phyloP scores from a whole-genome alignment of 1,140 invertebrate genomes.

The Brevipalpus yothersi region DNA sequence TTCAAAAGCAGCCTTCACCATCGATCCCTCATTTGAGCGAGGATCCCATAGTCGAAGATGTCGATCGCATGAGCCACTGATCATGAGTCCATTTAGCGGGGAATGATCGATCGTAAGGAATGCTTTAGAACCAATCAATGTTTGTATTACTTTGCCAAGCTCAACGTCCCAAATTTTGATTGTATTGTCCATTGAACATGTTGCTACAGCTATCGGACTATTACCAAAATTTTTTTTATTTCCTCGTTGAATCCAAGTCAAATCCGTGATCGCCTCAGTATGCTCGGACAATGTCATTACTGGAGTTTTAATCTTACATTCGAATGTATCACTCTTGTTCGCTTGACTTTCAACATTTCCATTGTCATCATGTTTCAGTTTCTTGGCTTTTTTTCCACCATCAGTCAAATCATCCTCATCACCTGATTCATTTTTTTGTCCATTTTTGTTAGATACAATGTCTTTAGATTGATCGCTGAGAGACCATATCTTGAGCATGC shows the following conservation, averaged over 20 bases:
- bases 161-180: constrained; percentile 81
- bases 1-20: constrained; percentile 63
- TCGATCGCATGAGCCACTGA: constrained; percentile 69
- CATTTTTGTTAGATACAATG: constrained; percentile 2
- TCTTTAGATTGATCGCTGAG: constrained; percentile 13
- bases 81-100: constrained; percentile 36
- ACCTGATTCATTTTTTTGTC: constrained; percentile 1
- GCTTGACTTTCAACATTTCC: neutral
- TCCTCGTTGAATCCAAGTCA: constrained; percentile 47
- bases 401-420: constrained; percentile 8
- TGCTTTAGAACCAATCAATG: constrained; percentile 47
- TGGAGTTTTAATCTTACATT: constrained; percentile 25
- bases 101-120: constrained; percentile 71
- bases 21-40: constrained; percentile 51
- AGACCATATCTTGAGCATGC: constrained; percentile 31
- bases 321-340: neutral
- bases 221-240: constrained; percentile 10
- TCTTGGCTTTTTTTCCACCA: neutral
- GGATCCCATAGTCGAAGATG: constrained; percentile 76
- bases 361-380: neutral
- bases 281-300: constrained; percentile 71
- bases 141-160: constrained; percentile 27
- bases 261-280: constrained; percentile 57
- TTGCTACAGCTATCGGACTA: constrained; percentile 28
- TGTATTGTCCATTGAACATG: constrained; percentile 82